Conservation (phyloP, 1,140 invertebrate genomes). For the Spodoptera litura region DNA sequence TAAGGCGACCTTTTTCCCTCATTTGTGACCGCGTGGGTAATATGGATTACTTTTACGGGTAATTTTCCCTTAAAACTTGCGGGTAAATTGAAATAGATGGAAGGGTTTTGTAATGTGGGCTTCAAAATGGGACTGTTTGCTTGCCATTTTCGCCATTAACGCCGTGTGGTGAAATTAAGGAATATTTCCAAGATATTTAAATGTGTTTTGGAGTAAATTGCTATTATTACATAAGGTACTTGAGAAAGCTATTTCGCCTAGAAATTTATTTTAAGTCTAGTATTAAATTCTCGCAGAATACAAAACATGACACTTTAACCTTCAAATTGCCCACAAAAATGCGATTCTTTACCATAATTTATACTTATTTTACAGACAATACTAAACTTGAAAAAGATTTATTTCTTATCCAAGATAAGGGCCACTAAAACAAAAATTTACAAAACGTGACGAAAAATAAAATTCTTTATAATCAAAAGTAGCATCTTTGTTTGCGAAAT, state of each 20-base stretch:
- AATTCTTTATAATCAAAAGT: conserved; percentile 15
- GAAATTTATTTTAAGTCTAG: background rate
- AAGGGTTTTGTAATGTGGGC: conserved; percentile 23
- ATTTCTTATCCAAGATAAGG: background rate
- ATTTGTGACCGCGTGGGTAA: conserved; percentile 35
- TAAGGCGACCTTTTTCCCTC: conserved; percentile 38
- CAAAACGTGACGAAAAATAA: background rate
- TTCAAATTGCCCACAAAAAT: too few relatives aligned
- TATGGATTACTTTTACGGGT: conserved; percentile 45
- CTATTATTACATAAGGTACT: too few relatives aligned
- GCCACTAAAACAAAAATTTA: background rate
- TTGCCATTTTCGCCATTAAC: conserved; percentile 30
- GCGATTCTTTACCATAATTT: background rate
- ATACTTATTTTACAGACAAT: background rate
- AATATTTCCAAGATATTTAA: conserved; percentile 22
- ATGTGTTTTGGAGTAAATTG: conserved; percentile 3
- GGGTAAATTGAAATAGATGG: conserved; percentile 46
- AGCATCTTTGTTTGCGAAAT: conserved; percentile 12
- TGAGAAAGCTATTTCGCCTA: too few relatives aligned
- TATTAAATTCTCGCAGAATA: background rate
- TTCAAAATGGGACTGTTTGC: conserved; percentile 28
- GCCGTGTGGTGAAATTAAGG: conserved; percentile 16
- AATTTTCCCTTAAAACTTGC: conserved; percentile 36
- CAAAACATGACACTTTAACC: too few relatives aligned
- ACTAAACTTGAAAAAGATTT: background rate